Base-by-base conservation (phyloP, 2,888 invertebrate genomes). In the Diploptera punctata region DNA sequence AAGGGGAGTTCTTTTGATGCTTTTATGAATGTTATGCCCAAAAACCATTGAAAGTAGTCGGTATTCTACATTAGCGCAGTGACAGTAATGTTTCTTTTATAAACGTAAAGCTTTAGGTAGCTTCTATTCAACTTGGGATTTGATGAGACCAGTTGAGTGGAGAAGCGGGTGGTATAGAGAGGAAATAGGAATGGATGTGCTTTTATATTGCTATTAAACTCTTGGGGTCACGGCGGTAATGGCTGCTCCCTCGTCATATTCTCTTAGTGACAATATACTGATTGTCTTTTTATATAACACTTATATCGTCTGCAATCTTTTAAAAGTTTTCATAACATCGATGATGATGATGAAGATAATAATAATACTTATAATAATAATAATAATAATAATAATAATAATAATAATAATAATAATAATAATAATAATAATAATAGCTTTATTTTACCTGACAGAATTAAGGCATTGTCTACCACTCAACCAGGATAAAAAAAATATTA, bases 131-230 rank as follows among this genome's bases (percentile, higher is more conserved):
- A 47, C 44, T 47, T 47, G 44, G 29, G 47, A n/a, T 44, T 29
- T 65, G 65, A 29, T 65, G 65, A 65, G 65, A 43, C n/a, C 65
- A 47, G 65, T 65, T 65, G 26, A 65, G 65, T n/a, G 29, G 26
- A 29, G 31, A 57, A 57, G 57, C 13, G 26, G 38, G 18, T 13
- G 38, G 62, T 13, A 21, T 16, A 43, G 31, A 21, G 10, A 24
- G 21, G 65, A n/a, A 65, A 65, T 65, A 44, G 65, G 47, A 65
- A 65, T 47, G 65, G 65, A 65, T 65, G 65, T 65, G 65, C 65
- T 65, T 65, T 65, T 65, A 65, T 65, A 65, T 65, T 7, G 65
- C 65, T 47, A 65, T 65, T 65, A 65, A 65, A 47, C 26, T 26
- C n/a, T 29, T 65, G 44, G n/a, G 26, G 29, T 26, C 18, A 16